Evolutionary conservation across 2,113 vertebrate species (phyloP).

Genomic region (Cebidichthys violaceus): DNA sequence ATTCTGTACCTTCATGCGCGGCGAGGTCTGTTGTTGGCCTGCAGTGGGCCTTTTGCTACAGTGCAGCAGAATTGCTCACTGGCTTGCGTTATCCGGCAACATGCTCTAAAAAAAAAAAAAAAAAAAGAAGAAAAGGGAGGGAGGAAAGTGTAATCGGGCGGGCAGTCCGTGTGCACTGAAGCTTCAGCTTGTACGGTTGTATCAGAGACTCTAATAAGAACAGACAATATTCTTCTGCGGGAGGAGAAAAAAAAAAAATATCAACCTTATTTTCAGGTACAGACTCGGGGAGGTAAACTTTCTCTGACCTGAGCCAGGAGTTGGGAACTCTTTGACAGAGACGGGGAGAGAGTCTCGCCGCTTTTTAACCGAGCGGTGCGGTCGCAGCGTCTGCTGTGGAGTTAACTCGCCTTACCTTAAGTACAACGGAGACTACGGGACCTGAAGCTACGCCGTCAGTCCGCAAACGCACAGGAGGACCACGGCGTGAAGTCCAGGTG

Average conservation of each 20-base stretch:
- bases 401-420: constrained; percentile 42
- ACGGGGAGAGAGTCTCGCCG: constrained; percentile 41
- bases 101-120: constrained; percentile 66
- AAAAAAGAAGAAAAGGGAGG: constrained; percentile 27
- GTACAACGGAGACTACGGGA: constrained; percentile 3
- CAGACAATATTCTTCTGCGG: constrained; percentile 70
- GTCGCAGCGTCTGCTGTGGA: constrained; percentile 22
- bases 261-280: constrained; percentile 64
- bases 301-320: constrained; percentile 58
- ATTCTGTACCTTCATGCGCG: constrained; percentile 29
- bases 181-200: constrained; percentile 56
- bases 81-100: constrained; percentile 69
- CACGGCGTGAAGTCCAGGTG: neutral
- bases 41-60: constrained; percentile 57
- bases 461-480: neutral
- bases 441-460: constrained; percentile 1
- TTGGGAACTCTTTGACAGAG: constrained; percentile 53
- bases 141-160: constrained; percentile 65
- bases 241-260: constrained; percentile 34
- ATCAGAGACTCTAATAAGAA: constrained; percentile 75
- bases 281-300: constrained; percentile 58
- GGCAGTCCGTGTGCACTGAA: constrained; percentile 61
- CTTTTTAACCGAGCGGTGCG: constrained; percentile 46
- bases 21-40: constrained; percentile 34
- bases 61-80: constrained; percentile 69